These are phyloP conservation scores for Pseudomyrmex cubaensis DNA, from an alignment of 1,140 invertebrate genomes.

Conservation along the genomic window DNA sequence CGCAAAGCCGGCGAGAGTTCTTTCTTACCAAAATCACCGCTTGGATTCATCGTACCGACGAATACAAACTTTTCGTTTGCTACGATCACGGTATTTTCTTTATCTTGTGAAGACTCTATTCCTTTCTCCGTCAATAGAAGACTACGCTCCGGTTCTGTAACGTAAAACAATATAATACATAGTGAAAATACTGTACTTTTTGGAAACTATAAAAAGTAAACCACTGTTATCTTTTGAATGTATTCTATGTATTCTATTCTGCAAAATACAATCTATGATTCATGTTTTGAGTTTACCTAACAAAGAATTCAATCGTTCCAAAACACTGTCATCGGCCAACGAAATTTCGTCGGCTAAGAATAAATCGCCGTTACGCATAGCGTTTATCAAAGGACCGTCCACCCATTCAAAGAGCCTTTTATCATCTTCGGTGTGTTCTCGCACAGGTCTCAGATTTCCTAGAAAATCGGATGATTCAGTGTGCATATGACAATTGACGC, in stretches of 20 bases:
- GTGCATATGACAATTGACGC: conserved; percentile 99
- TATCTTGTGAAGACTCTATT: conserved; percentile 77
- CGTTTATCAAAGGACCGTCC: conserved; percentile 96
- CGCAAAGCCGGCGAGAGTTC: conserved; percentile 98
- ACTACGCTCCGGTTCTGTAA: conserved; percentile 94
- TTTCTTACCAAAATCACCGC: conserved; percentile 99
- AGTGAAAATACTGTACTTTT: no score
- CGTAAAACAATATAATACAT: conserved; percentile 24
- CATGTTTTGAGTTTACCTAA: conserved; percentile 84
- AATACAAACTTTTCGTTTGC: conserved; percentile 95
- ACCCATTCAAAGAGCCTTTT: conserved; percentile 97
- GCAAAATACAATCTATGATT: not conserved
- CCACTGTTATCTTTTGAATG: no score
- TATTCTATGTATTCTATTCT: not conserved
- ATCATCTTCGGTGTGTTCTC: conserved; percentile 87
- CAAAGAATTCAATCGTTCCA: conserved; percentile 98
- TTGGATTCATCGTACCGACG: conserved; percentile 99
- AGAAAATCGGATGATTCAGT: conserved; percentile 99
- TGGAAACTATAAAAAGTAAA: no score
- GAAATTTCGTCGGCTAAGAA: conserved; percentile 99
- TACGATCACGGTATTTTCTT: conserved; percentile 87
- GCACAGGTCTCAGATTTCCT: conserved; percentile 96
- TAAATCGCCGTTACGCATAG: conserved; percentile 95
- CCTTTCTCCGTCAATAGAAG: conserved; percentile 96
- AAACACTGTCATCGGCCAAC: conserved; percentile 98